Base-by-base conservation (phyloP, 2,888 invertebrate genomes). In the Drosophila subquinaria region DNA sequence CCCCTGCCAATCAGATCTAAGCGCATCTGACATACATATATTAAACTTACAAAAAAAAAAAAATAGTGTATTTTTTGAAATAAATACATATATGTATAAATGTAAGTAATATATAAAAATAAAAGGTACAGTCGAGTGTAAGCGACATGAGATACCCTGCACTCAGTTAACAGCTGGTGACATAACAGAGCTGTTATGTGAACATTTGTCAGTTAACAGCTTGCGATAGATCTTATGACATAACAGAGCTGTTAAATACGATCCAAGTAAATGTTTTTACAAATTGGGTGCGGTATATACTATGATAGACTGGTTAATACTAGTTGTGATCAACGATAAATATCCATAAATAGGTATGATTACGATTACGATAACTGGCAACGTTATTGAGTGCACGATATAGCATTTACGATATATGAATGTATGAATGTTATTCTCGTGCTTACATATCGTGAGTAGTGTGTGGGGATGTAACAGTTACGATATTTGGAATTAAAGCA, bases 401-500 rank as follows among this genome's bases (percentile, higher is more conserved):
- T 52, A 11, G 2, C 51, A 20, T 13, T 51, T 17, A 20, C 35
- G 4, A 20, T 20, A 35, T 36, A 27, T 9, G 1, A 23, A 47
- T 47, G 10, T 8, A n/a, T 27, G n/a, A 47, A 30, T 42, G 20
- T 23, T 45, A 23, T 45, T 13, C 13, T 13, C 13, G 45, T 38
- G 38, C 38, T 38, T 6, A 6, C 45, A 23, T 23, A 13, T 45
- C 23, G 23, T 23, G 17, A 30, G 20, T 5, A 35, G 33, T 35
- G 33, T 56, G 40, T 42, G 20, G 68, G 73, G 48, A 66, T 75
- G 60, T 73, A 55, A 69, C 27, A 51, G 17, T 78, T 76, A 69
- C 56, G 57, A 71, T 78, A 67, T 72, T 77, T 79, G 73, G 81
- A 77, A 72, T 91, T 91, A 91, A 91, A 91, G 90, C 91, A 83